These are phyloP conservation scores for Lycaena phlaeas DNA, from an alignment of 2,888 invertebrate species.

Conservation along the genomic window DNA sequence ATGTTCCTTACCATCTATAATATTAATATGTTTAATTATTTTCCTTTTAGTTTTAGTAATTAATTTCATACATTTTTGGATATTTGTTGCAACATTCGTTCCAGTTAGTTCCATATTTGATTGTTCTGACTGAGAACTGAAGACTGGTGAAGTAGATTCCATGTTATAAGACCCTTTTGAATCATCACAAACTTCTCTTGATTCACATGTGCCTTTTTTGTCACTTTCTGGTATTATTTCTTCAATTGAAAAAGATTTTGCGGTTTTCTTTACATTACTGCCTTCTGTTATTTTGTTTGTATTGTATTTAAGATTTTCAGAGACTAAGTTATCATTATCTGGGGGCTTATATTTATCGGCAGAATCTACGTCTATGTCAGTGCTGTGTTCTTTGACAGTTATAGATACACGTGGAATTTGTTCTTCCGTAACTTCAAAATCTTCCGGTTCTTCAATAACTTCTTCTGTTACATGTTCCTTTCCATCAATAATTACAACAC, in stretches of 20 bases:
- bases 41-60: slow-evolving; percentile 79
- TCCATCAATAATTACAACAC: slow-evolving; percentile 84
- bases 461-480: slow-evolving; percentile 89
- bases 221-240: neutral
- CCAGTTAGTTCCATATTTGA: slow-evolving; percentile 4
- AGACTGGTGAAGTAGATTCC: neutral
- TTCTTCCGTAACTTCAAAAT: slow-evolving; percentile 80
- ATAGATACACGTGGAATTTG: slow-evolving; percentile 81
- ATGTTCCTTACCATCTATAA: slow-evolving; percentile 87
- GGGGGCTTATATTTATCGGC: slow-evolving; percentile 27
- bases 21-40: slow-evolving; percentile 82
- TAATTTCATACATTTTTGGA: slow-evolving; percentile 83
- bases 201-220: neutral
- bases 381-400: slow-evolving; percentile 73
- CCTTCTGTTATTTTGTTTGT: neutral
- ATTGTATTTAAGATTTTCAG: neutral
- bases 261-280: neutral
- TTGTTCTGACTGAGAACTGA: neutral
- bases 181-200: neutral
- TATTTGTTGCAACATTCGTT: slow-evolving; percentile 68
- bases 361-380: slow-evolving; percentile 39
- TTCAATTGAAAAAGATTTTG: neutral
- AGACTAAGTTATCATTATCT: slow-evolving; percentile 13
- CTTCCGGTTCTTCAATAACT: slow-evolving; percentile 87
- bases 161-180: neutral